Conservation (phyloP, 2,797 vertebrate species). For the Ctenopoma multispine region DNA sequence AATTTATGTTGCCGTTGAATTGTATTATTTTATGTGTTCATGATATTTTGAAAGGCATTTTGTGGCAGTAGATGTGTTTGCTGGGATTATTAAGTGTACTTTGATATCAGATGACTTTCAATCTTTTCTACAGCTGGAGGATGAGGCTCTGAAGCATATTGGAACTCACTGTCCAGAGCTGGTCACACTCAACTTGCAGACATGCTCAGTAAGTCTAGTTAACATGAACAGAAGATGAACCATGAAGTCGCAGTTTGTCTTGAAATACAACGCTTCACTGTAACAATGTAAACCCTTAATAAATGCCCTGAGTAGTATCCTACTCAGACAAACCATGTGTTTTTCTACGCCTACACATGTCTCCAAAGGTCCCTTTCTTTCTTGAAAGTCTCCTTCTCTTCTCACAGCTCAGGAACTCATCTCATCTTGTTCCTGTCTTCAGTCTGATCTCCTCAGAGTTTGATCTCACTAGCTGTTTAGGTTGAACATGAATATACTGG, state of each 20-base stretch:
- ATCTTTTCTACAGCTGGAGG: conserved; percentile 88
- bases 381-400: background rate
- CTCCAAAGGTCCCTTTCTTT: too few relatives aligned
- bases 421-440: background rate
- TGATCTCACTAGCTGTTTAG: conserved; percentile 16
- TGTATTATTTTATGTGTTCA: background rate
- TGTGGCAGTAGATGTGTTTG: background rate
- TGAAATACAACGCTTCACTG: background rate
- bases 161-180: conserved; percentile 94
- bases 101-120: conserved; percentile 4
- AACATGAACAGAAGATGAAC: background rate
- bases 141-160: conserved; percentile 96
- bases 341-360: conserved; percentile 8
- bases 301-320: conserved; percentile 7
- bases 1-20: background rate
- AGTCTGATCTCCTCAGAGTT: conserved; percentile 3
- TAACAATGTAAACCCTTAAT: background rate
- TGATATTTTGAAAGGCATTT: background rate
- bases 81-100: background rate
- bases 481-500: background rate
- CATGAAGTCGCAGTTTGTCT: background rate
- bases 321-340: conserved; percentile 27
- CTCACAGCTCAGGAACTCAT: conserved; percentile 21
- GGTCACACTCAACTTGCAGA: conserved; percentile 96
- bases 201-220: conserved; percentile 90